Conservation (phyloP, 1,140 invertebrate genomes). For the Maconellicoccus hirsutus region DNA sequence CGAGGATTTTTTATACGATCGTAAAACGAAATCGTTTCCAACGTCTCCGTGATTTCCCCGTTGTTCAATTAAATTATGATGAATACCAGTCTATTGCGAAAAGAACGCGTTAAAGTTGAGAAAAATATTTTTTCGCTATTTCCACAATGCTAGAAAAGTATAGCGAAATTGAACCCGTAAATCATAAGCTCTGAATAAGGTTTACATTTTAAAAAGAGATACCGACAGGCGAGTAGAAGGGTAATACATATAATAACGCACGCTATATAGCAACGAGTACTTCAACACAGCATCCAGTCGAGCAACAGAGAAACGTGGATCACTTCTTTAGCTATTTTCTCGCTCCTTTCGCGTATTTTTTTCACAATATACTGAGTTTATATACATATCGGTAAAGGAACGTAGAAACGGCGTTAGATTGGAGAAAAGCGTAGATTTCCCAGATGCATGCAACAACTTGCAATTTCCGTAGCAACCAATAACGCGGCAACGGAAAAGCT, state of each 20-base stretch:
- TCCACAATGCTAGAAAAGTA: no score
- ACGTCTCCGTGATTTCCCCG: slow-evolving; percentile 11
- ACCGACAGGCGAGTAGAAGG: not conserved
- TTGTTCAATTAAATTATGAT: slow-evolving; percentile 22
- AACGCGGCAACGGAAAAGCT: slow-evolving; percentile 20
- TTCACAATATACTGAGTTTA: no score
- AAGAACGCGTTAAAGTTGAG: not conserved
- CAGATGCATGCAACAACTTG: slow-evolving; percentile 24
- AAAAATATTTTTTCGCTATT: not conserved
- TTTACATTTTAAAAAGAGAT: slow-evolving; percentile 5
- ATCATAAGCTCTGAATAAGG: slow-evolving; percentile 15
- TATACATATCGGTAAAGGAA: not conserved
- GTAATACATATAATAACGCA: slow-evolving; percentile 1
- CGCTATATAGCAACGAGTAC: no score
- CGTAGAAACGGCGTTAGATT: slow-evolving; percentile 17
- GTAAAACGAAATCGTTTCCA: not conserved
- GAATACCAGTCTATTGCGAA: not conserved
- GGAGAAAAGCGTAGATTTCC: slow-evolving; percentile 19
- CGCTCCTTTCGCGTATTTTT: no score
- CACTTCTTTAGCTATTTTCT: no score
- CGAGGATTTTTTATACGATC: not conserved
- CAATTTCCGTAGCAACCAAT: slow-evolving; percentile 24
- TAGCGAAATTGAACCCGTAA: slow-evolving; percentile 16
- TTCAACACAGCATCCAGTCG: no score
- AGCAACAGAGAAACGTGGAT: no score